Evolutionary conservation across 2,888 invertebrate species (phyloP), one percentile per base, ranked within the genome.

Genomic region (Apodemia hepburni): DNA sequence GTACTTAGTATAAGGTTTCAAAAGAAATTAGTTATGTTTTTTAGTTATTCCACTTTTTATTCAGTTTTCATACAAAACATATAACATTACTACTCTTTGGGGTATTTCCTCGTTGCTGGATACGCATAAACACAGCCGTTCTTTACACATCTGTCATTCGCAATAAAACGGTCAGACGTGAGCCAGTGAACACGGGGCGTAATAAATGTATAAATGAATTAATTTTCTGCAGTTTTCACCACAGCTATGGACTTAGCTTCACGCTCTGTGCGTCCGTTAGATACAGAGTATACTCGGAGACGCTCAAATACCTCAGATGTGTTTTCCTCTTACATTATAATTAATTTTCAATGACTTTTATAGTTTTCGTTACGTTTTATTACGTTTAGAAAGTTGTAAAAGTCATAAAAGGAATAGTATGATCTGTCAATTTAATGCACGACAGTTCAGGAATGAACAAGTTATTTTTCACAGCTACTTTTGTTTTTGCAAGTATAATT

Each of bases 161-260:
- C 27, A 54, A 54, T 54, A 22, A 54, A 27, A 54, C 54, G 27
- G 54, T 29, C 29, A 54, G 54, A 22, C 54, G 54, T 54, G 27
- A 45, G 54, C 54, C 54, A 61, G 42, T 57, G 57, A 57, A 11
- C 38, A 57, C 62, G 47, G 62, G 45, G 45, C n/a, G 38, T 18
- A 58, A 57, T 42, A 59, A 58, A 59, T 47, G 70, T 81, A 79
- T 81, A 84, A 80, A 85, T 84, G 80, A 82, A 86, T 87, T 84
- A 81, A 84, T 86, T 83, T 82, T 81, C 81, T 84, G 81, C 84
- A 82, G 81, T 86, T 86, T 85, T 85, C 85, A 81, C 85, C 77
- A 78, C 76, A 76, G 75, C 76, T 77, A 82, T 77, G 76, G 77
- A 65, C 61, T 58, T 22, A 51, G 61, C 65, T 67, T 69, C 70